A percentile compares a stretch with the other conserved stretches of the same genome.
Evolutionary conservation across 2,113 vertebrate species (phyloP).

Genomic region (Oreochromis niloticus): DNA sequence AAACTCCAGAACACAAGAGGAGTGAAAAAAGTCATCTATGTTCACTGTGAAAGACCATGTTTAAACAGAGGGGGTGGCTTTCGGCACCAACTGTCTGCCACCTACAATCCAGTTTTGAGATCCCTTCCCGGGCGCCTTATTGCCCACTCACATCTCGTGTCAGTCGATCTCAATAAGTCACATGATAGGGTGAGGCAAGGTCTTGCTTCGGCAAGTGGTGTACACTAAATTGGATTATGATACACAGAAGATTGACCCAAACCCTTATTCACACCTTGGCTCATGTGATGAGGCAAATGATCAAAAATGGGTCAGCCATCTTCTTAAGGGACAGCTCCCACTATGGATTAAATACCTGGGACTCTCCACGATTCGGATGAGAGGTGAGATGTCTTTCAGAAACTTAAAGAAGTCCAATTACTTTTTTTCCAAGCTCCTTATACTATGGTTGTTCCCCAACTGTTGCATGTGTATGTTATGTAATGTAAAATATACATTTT

Average conservation of each 20-base stretch:
- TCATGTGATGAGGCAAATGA: background rate
- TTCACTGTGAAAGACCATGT: background rate
- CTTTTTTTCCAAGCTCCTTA: background rate
- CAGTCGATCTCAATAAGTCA: background rate
- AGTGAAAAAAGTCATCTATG: background rate
- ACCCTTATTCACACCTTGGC: fast-evolving
- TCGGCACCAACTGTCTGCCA: background rate
- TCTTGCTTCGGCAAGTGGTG: background rate
- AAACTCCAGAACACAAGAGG: background rate
- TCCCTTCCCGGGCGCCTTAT: background rate
- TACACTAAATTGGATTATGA: background rate
- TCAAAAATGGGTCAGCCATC: background rate
- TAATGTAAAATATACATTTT: background rate
- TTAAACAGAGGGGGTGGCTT: background rate
- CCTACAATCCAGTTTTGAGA: background rate
- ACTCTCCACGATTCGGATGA: background rate
- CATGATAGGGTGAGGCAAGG: background rate
- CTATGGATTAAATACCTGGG: background rate
- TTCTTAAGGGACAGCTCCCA: background rate
- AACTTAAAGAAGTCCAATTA: background rate
- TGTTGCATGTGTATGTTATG: background rate
- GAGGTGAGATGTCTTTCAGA: background rate
- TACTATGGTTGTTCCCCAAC: background rate
- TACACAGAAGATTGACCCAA: background rate
- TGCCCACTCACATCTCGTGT: background rate